A percentile compares a stretch with the other conserved stretches of the same genome.
These are phyloP conservation scores for Scaptomyza polygonia DNA, from an alignment of 2,888 invertebrate species.

Conservation along the genomic window DNA sequence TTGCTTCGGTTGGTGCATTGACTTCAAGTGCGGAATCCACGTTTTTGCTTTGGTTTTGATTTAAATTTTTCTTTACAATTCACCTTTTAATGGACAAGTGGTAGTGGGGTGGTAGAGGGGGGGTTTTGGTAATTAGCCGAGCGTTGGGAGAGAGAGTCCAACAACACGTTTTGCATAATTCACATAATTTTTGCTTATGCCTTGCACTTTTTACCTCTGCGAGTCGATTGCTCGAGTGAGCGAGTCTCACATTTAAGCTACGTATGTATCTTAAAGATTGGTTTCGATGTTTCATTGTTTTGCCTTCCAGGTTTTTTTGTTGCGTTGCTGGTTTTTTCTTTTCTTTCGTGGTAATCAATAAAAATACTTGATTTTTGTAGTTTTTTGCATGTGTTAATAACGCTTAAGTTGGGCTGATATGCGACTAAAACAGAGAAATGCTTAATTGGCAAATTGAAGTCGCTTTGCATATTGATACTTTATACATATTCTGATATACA, in stretches of 20 bases:
- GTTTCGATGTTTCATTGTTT: constrained; percentile 28
- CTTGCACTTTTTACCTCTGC: constrained; percentile 51
- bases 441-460: constrained; percentile 66
- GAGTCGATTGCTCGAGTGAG: constrained; percentile 21
- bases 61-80: constrained; percentile 1
- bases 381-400: constrained; percentile 9
- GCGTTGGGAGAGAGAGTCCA: neutral
- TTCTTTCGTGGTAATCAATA: constrained; percentile 75
- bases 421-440: constrained; percentile 21
- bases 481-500: neutral
- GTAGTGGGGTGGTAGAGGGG: neutral
- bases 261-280: constrained; percentile 59
- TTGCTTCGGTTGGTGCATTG: constrained; percentile 44
- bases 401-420: constrained; percentile 50
- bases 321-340: constrained; percentile 46
- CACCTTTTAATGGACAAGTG: constrained; percentile 3
- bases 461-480: constrained; percentile 32
- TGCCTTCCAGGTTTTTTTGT: neutral
- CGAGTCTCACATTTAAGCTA: constrained; percentile 58
- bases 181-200: constrained; percentile 74
- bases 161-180: constrained; percentile 73
- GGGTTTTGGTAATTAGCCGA: constrained; percentile 18
- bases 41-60: constrained; percentile 17
- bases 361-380: constrained; percentile 50
- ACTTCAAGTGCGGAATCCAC: constrained; percentile 29